Conservation (phyloP, 2,113 vertebrate species). For the Fregetta grallaria region DNA sequence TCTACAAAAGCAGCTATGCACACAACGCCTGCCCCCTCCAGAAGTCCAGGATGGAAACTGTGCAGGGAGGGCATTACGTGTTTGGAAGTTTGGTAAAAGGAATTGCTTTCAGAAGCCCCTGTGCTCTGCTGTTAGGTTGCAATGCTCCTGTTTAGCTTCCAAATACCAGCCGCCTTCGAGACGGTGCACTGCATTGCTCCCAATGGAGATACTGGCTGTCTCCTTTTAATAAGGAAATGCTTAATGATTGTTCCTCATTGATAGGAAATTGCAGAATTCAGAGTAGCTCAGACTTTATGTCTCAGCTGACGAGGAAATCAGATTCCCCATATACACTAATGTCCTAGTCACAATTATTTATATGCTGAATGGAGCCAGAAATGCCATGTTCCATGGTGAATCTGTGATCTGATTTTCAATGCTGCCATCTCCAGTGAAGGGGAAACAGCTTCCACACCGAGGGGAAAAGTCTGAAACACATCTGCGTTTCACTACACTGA, state of each 20-base stretch:
- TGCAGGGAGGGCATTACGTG: not conserved
- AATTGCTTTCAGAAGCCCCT: not conserved
- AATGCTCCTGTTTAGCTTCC: not conserved
- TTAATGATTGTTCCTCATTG: not conserved
- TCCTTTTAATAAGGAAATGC: constrained; percentile 19
- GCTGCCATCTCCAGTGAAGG: not conserved
- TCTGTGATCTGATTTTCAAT: not conserved
- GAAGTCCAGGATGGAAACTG: not conserved
- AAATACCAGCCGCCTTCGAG: not conserved
- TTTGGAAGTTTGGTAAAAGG: not conserved
- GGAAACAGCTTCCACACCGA: not conserved
- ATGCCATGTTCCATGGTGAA: not conserved
- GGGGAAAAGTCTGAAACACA: not conserved
- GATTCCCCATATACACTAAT: not conserved
- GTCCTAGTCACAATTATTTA: not conserved
- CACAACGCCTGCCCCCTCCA: not conserved
- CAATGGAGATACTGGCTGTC: not conserved
- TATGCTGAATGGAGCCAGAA: not conserved
- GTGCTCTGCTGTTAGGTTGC: not conserved
- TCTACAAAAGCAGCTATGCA: not conserved
- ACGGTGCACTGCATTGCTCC: not conserved
- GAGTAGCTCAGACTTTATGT: constrained; percentile 24
- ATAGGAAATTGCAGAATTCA: constrained; percentile 26
- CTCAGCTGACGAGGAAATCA: constrained; percentile 2
- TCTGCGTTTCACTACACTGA: not conserved